Evolutionary conservation across 1,140 invertebrate genomes (phyloP).

Genomic region (Megathymus violae): DNA sequence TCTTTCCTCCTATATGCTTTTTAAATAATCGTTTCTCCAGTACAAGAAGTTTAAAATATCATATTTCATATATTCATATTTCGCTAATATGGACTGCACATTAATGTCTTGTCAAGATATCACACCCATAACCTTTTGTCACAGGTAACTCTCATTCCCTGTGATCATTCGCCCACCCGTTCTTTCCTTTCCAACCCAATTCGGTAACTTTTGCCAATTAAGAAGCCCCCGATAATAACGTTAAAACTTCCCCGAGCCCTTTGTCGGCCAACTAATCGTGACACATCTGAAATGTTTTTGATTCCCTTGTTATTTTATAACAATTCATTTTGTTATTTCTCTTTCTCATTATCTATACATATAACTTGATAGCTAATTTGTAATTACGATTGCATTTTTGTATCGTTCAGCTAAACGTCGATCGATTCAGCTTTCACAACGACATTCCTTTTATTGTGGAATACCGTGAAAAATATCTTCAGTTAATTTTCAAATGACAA

Average conservation of each 20-base stretch:
- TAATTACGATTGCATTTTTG: no score
- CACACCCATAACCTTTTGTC: slow-evolving; percentile 1
- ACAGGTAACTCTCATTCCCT: slow-evolving; percentile 30
- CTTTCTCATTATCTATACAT: not conserved
- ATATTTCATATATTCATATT: no score
- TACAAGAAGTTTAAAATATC: no score
- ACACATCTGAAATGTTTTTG: slow-evolving; percentile 53
- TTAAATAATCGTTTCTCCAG: no score
- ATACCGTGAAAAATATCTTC: no score
- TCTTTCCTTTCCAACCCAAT: slow-evolving; percentile 43
- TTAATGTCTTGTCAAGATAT: not conserved
- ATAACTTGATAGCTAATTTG: no score
- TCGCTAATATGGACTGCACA: no score
- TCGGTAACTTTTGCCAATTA: slow-evolving; percentile 71
- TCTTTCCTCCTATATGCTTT: no score
- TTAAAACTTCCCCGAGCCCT: slow-evolving; percentile 57
- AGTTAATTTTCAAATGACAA: no score
- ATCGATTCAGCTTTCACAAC: no score
- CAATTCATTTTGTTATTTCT: slow-evolving; percentile 22
- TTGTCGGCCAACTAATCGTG: slow-evolving; percentile 59
- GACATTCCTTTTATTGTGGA: no score
- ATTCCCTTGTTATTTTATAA: slow-evolving; percentile 33
- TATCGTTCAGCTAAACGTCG: no score
- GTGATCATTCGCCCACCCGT: slow-evolving; percentile 53
- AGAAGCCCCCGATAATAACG: slow-evolving; percentile 56